Evolutionary conservation across 2,797 vertebrate genomes (phyloP).

Genomic region (Dipus sagitta): DNA sequence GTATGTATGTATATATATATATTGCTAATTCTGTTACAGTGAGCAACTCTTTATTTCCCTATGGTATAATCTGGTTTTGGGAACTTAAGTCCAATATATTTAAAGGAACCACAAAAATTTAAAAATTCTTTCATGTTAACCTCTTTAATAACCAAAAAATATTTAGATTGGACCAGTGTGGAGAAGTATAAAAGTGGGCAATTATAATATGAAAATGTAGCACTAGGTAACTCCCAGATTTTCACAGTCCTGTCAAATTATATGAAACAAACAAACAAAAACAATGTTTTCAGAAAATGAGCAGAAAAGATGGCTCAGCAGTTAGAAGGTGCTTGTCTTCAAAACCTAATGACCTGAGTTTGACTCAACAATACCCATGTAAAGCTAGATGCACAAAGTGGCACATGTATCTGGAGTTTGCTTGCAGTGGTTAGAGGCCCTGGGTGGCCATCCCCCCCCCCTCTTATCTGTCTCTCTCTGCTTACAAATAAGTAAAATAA

Average conservation of each 20-base stretch:
- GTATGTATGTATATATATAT: conserved; percentile 26
- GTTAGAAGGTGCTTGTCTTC: too few relatives aligned
- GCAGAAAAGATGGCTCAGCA: too few relatives aligned
- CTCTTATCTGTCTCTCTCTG: too few relatives aligned
- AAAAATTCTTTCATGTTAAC: neutral
- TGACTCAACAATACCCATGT: too few relatives aligned
- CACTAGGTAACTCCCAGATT: conserved; percentile 24
- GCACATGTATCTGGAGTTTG: too few relatives aligned
- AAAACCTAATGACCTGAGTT: too few relatives aligned
- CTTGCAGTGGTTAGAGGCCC: too few relatives aligned
- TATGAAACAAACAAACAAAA: neutral
- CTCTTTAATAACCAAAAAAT: neutral
- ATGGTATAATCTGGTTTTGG: neutral
- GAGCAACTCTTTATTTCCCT: conserved; percentile 1
- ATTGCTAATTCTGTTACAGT: conserved; percentile 6
- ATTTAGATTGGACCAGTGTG: neutral
- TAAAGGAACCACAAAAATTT: neutral
- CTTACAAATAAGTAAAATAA: too few relatives aligned
- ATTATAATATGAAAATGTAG: neutral
- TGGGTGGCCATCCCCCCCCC: too few relatives aligned
- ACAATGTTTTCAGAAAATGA: too few relatives aligned
- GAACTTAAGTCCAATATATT: conserved; percentile 34
- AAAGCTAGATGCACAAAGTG: too few relatives aligned
- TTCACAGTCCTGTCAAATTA: neutral
- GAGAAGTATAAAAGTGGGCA: conserved; percentile 12